Evolutionary conservation across 2,797 vertebrate species (phyloP).

Genomic region (Psittacula echo): DNA sequence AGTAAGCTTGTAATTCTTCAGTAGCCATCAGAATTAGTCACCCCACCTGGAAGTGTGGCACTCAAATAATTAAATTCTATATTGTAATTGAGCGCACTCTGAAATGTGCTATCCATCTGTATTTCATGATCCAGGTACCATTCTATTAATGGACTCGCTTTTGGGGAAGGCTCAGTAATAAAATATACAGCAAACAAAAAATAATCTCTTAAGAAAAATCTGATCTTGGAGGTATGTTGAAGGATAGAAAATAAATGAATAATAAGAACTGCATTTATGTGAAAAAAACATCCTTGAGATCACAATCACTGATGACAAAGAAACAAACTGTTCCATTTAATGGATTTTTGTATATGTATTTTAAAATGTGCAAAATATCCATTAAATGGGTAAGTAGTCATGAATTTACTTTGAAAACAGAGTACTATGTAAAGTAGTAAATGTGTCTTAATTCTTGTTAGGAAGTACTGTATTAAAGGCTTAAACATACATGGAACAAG

Average conservation of each 20-base stretch:
- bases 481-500: not conserved
- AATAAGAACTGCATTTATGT: not conserved
- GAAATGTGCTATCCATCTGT: not conserved
- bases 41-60: not conserved
- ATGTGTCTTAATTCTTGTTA: not conserved
- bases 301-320: not conserved
- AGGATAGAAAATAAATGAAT: not conserved
- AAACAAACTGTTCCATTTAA: rapidly evolving
- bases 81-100: not conserved
- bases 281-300: not conserved
- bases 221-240: not conserved
- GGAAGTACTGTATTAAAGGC: not conserved
- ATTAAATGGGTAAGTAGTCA: not conserved
- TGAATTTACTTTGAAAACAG: not conserved
- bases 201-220: not conserved
- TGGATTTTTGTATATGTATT: not conserved
- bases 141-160: not conserved
- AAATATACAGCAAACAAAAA: not conserved
- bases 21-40: not conserved
- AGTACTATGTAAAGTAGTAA: not conserved
- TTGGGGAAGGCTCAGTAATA: not conserved
- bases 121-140: not conserved
- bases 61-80: not conserved
- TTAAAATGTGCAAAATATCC: not conserved
- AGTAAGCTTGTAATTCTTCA: not conserved